Conservation (phyloP, 2,113 vertebrate genomes). For the Tenrec ecaudatus region DNA sequence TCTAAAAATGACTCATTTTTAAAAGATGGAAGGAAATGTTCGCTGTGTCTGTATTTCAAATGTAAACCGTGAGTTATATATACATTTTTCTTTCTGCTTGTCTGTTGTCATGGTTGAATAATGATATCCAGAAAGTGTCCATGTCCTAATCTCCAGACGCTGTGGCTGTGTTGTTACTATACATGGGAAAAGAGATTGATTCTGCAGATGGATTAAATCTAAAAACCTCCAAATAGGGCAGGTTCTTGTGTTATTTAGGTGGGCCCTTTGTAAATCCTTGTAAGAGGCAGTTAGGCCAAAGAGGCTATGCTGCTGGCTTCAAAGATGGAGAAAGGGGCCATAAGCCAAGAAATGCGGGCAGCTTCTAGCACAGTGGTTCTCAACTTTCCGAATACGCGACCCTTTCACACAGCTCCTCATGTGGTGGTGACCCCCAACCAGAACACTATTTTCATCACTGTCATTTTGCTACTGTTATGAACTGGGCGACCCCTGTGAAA, state of each 20-base stretch:
- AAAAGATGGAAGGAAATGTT: neutral
- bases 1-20: neutral
- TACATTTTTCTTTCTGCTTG: too few relatives aligned
- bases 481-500: too few relatives aligned
- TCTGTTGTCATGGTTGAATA: neutral
- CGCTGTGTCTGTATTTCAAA: neutral
- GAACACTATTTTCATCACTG: too few relatives aligned
- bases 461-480: too few relatives aligned
- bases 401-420: too few relatives aligned
- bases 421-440: too few relatives aligned
- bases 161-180: neutral
- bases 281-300: too few relatives aligned
- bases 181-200: neutral
- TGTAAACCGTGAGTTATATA: neutral
- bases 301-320: neutral
- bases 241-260: too few relatives aligned
- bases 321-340: neutral
- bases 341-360: neutral
- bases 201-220: neutral
- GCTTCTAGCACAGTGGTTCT: too few relatives aligned
- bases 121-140: neutral
- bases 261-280: too few relatives aligned
- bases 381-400: too few relatives aligned
- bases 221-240: neutral
- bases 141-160: neutral